A percentile compares a stretch with the other conserved stretches of the same genome.
Evolutionary conservation across 2,113 vertebrate genomes (phyloP).

Genomic region (Amia ocellicauda): DNA sequence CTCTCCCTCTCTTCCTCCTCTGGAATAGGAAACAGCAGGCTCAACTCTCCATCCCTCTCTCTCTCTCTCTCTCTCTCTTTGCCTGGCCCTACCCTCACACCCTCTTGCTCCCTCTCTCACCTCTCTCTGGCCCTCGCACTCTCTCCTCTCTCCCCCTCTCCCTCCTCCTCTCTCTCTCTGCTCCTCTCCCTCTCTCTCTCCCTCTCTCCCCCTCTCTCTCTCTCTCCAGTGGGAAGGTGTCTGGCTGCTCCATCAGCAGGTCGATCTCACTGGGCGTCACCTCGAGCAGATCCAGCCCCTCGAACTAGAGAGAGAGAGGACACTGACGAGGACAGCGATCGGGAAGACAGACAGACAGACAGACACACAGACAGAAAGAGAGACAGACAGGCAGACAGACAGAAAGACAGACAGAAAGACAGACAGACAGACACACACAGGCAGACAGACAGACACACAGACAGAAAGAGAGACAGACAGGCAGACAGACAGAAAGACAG

Average conservation of each 20-base stretch:
- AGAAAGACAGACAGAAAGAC: too few relatives aligned
- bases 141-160: neutral
- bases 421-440: too few relatives aligned
- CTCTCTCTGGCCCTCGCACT: neutral
- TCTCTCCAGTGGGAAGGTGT: slow-evolving; percentile 47
- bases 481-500: too few relatives aligned
- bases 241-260: slow-evolving; percentile 65
- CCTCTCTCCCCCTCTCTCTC: neutral
- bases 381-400: too few relatives aligned
- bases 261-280: slow-evolving; percentile 66
- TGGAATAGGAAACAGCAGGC: neutral
- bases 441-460: too few relatives aligned
- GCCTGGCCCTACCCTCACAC: too few relatives aligned
- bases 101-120: too few relatives aligned
- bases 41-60: neutral
- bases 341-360: neutral
- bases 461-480: too few relatives aligned
- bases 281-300: slow-evolving; percentile 69
- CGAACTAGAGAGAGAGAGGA: slow-evolving; percentile 42
- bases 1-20: slow-evolving; percentile 15
- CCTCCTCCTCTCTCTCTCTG: slow-evolving; percentile 4
- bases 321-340: neutral
- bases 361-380: neutral
- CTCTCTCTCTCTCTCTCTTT: slow-evolving; percentile 6
- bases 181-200: neutral